A percentile compares a stretch with the other conserved stretches of the same genome.
These are phyloP conservation scores for Drosophila anomalipes DNA, from an alignment of 2,888 invertebrate genomes.

Conservation along the genomic window DNA sequence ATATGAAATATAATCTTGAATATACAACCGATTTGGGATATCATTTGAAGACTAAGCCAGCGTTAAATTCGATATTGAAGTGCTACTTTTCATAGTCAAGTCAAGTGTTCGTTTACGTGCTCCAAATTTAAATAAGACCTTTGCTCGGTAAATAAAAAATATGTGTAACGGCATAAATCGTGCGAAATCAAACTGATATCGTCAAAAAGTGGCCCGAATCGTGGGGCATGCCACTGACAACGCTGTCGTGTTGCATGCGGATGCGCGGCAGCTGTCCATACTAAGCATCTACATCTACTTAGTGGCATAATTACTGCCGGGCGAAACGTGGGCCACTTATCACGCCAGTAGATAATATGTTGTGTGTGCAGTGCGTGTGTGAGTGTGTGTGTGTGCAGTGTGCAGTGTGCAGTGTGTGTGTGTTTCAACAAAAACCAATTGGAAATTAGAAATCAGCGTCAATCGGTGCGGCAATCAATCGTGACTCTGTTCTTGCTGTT, in stretches of 20 bases:
- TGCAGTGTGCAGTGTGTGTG: slow-evolving; percentile 19
- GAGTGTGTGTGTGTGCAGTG: slow-evolving; percentile 14
- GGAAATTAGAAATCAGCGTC: slow-evolving; percentile 80
- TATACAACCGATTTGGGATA: neutral
- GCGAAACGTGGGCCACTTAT: slow-evolving; percentile 60
- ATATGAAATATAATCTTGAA: neutral
- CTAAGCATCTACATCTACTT: slow-evolving; percentile 60
- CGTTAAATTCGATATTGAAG: neutral
- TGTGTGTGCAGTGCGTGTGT: slow-evolving; percentile 13
- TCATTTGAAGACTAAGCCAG: neutral
- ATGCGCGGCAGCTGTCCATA: slow-evolving; percentile 61
- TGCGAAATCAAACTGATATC: slow-evolving; percentile 27
- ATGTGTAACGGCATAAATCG: slow-evolving; percentile 13
- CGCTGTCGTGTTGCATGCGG: slow-evolving; percentile 32
- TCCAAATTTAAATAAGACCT: slow-evolving; percentile 10
- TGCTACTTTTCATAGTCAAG: neutral
- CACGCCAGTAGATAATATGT: slow-evolving; percentile 68
- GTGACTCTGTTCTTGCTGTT: slow-evolving; percentile 67
- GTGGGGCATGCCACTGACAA: slow-evolving; percentile 23
- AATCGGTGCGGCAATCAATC: slow-evolving; percentile 80
- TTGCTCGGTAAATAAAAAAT: neutral
- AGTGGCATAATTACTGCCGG: slow-evolving; percentile 62
- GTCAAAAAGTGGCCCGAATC: slow-evolving; percentile 8
- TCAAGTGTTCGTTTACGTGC: slow-evolving; percentile 18
- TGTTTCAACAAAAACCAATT: slow-evolving; percentile 69